phyloP scores from a whole-genome alignment of 2,888 invertebrate species.

The Archaeoteleia sp. region DNA sequence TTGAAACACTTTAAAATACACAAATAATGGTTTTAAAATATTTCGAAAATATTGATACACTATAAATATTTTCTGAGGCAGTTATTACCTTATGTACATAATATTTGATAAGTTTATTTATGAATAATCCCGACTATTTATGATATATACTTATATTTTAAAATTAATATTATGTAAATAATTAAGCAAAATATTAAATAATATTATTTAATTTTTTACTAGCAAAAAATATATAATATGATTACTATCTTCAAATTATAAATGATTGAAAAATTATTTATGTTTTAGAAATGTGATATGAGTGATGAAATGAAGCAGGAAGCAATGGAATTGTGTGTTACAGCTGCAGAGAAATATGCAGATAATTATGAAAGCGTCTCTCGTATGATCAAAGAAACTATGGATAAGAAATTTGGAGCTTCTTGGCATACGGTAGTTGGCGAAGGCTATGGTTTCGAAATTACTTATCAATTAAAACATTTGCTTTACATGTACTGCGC shows the following conservation, averaged over 20 bases:
- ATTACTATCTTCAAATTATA: background rate
- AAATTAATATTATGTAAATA: too few relatives aligned
- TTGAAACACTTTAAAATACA: too few relatives aligned
- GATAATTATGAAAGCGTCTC: slow-evolving; percentile 81
- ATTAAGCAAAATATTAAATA: too few relatives aligned
- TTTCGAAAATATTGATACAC: too few relatives aligned
- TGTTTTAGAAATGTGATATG: slow-evolving; percentile 77
- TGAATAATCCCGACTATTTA: too few relatives aligned
- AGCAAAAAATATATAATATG: too few relatives aligned
- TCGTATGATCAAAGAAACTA: slow-evolving; percentile 80
- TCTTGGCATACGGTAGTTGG: slow-evolving; percentile 83
- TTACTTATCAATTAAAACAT: slow-evolving; percentile 80
- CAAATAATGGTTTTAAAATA: too few relatives aligned
- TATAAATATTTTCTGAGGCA: too few relatives aligned
- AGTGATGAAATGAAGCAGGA: slow-evolving; percentile 81
- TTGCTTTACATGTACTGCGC: slow-evolving; percentile 80
- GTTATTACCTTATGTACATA: too few relatives aligned
- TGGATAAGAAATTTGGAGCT: slow-evolving; percentile 82
- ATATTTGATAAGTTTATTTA: too few relatives aligned
- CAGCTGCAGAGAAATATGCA: slow-evolving; percentile 81
- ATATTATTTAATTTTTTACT: too few relatives aligned
- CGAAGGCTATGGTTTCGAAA: slow-evolving; percentile 82
- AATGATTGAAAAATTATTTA: background rate
- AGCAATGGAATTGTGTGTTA: slow-evolving; percentile 80
- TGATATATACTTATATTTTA: too few relatives aligned